phyloP scores from a whole-genome alignment of 1,140 invertebrate genomes.

The Mylabris phalerata region DNA sequence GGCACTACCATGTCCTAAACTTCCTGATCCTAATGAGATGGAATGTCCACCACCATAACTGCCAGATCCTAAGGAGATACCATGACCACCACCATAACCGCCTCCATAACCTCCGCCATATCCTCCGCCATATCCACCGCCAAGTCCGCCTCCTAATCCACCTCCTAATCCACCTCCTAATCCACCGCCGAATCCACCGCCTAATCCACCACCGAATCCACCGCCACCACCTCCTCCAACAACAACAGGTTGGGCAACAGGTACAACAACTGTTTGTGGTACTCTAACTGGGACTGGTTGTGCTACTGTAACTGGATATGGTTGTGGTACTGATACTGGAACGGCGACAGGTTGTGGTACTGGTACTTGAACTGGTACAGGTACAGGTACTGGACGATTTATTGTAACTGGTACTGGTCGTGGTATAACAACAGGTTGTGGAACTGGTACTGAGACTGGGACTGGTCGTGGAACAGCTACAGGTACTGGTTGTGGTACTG shows the following conservation, averaged over 20 bases:
- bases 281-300: constrained; percentile 25
- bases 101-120: constrained; percentile 4
- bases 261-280: constrained; percentile 21
- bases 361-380: constrained; percentile 14
- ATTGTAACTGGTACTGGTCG: constrained; percentile 34
- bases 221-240: constrained; percentile 32
- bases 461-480: constrained; percentile 51
- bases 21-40: background rate
- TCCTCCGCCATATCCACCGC: constrained; percentile 22
- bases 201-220: constrained; percentile 14
- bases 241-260: constrained; percentile 42
- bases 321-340: constrained; percentile 32
- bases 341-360: constrained; percentile 31
- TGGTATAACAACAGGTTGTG: constrained; percentile 34
- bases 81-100: constrained; percentile 9
- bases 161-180: constrained; percentile 20
- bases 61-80: too few relatives aligned
- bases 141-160: constrained; percentile 16
- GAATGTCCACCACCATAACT: constrained; percentile 15
- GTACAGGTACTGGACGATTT: constrained; percentile 38
- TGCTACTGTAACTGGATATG: constrained; percentile 26
- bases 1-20: constrained; percentile 21
- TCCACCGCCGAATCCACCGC: constrained; percentile 29
- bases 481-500: constrained; percentile 50
- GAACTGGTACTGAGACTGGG: constrained; percentile 52